These are phyloP conservation scores for Aviceda leuphotes DNA, from an alignment of 2,797 vertebrate genomes.

Conservation along the genomic window DNA sequence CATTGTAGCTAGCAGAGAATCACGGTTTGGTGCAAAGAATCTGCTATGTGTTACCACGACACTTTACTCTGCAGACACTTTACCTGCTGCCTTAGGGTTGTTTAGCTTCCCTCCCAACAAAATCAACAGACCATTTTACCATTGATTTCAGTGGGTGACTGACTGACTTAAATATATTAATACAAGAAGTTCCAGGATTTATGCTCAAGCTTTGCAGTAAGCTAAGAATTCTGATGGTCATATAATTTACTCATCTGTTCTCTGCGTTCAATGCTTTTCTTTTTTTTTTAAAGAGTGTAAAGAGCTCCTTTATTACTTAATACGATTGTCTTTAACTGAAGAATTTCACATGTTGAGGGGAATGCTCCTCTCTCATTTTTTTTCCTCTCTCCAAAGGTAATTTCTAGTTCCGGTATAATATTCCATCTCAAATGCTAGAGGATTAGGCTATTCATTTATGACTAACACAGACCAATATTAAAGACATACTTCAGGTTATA, in stretches of 20 bases:
- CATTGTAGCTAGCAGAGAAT: not conserved
- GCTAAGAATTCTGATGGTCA: not conserved
- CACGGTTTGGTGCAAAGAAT: not conserved
- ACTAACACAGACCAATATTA: not conserved
- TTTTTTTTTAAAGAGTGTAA: not conserved
- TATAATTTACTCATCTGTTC: not conserved
- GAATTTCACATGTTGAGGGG: not conserved
- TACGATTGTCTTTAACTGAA: not conserved
- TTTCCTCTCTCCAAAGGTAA: not conserved
- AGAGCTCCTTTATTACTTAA: not conserved
- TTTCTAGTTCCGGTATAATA: not conserved
- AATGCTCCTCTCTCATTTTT: not conserved
- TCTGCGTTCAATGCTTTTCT: not conserved
- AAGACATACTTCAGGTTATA: not conserved
- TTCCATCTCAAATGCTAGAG: not conserved
- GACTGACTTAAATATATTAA: not conserved
- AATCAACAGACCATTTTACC: not conserved
- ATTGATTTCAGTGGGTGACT: not conserved
- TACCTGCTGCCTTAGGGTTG: not conserved
- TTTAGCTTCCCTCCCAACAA: not conserved
- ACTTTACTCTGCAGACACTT: not conserved
- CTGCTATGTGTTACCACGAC: fast-evolving
- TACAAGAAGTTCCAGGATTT: not conserved
- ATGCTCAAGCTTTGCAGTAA: not conserved
- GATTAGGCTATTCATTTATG: not conserved